Percentiles rank a stretch among this genome's conserved stretches.
Evolutionary conservation across 2,113 vertebrate species (phyloP).

Genomic region (Periophthalmodon schlosseri): DNA sequence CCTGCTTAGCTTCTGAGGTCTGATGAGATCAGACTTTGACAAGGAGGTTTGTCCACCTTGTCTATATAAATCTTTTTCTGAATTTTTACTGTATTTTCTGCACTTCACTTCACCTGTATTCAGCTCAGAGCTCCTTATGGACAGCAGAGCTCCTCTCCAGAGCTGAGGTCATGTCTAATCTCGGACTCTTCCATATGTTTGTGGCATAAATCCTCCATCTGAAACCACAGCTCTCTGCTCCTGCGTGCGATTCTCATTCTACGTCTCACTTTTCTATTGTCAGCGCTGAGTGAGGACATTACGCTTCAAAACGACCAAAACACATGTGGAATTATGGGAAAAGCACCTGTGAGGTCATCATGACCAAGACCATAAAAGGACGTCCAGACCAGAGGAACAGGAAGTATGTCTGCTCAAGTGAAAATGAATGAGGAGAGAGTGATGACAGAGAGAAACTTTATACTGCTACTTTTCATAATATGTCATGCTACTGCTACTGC

Average conservation of each 20-base stretch:
- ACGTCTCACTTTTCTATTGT: not conserved
- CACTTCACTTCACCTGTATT: not conserved
- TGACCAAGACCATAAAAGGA: not conserved
- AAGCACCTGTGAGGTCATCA: not conserved
- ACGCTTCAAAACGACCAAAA: not conserved
- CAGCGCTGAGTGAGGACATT: not conserved
- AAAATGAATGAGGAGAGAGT: not conserved
- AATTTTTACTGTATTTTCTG: not conserved
- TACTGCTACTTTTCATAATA: not conserved
- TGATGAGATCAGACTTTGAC: too few species aligned
- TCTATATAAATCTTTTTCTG: not conserved
- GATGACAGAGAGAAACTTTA: not conserved
- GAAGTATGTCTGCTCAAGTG: not conserved
- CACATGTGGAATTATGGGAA: not conserved
- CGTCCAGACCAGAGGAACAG: not conserved
- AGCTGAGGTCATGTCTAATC: not conserved
- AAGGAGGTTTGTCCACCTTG: not conserved
- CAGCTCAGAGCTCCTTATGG: not conserved
- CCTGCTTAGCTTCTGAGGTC: too few species aligned
- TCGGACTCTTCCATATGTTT: not conserved
- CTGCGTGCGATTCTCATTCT: not conserved
- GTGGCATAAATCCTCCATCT: not conserved
- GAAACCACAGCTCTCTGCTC: not conserved
- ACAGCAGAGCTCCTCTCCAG: not conserved
- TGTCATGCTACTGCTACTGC: not conserved